These are phyloP conservation scores for Argyrosomus japonicus DNA, from an alignment of 2,113 vertebrate species.

Conservation along the genomic window DNA sequence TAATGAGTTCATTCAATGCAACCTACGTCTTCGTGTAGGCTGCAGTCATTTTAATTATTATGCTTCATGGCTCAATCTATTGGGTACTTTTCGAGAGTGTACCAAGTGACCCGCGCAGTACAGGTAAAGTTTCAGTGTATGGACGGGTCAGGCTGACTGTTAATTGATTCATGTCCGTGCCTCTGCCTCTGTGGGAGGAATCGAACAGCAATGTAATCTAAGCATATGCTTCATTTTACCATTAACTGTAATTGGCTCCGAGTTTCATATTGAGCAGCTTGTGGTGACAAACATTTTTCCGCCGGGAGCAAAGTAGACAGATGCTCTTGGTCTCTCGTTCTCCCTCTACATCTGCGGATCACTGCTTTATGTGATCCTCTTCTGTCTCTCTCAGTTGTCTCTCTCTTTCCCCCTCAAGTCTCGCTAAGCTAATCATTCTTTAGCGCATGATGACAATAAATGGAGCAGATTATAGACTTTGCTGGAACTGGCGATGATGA, in stretches of 20 bases:
- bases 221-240: slow-evolving; percentile 63
- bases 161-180: slow-evolving; percentile 13
- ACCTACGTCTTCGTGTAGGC: not conserved
- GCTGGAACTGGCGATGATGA: slow-evolving; percentile 15
- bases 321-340: slow-evolving; percentile 42
- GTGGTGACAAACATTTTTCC: slow-evolving; percentile 58
- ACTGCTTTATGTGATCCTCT: slow-evolving; percentile 10
- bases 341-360: slow-evolving; percentile 42
- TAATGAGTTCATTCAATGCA: not conserved
- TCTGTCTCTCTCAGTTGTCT: slow-evolving; percentile 1
- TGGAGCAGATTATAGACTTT: slow-evolving; percentile 13
- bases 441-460: slow-evolving; percentile 15
- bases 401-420: not conserved
- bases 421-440: slow-evolving; percentile 16
- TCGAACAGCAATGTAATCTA: slow-evolving; percentile 28
- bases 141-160: not conserved
- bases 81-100: not conserved
- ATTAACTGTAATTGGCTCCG: slow-evolving; percentile 70
- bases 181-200: slow-evolving; percentile 21
- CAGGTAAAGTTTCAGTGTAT: slow-evolving; percentile 2
- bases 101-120: slow-evolving; percentile 5
- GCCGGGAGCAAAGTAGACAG: slow-evolving; percentile 52
- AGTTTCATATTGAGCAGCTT: slow-evolving; percentile 59
- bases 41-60: not conserved
- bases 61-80: not conserved